Evolutionary conservation across 2,888 invertebrate genomes (phyloP), one percentile per base, ranked within the genome.

Genomic region (Capitulum mitella): DNA sequence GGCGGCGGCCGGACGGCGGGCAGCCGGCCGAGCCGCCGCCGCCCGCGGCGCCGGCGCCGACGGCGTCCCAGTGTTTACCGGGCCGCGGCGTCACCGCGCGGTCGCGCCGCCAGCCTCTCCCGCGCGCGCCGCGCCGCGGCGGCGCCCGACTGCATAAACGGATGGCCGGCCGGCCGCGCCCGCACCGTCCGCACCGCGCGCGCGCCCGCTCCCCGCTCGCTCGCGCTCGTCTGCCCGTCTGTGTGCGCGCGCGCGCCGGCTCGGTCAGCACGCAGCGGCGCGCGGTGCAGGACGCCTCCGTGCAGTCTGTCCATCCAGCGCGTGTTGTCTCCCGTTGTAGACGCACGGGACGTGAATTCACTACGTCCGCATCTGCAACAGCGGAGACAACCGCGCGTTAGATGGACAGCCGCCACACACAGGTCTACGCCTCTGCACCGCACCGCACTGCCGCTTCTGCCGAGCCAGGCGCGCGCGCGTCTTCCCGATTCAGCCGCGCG

Each of bases 361-460:
- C 16, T 75, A 75, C 40, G 75, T 46, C 75, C 75, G 75, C 75
- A 75, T 75, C 75, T 75, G 75, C 75, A 75, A 75, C 75, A 46
- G 75, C 75, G 75, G 46, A 46, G 43, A 75, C 70, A 70, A 37
- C 70, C 16, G 70, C 70, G 37, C 70, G 70, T 70, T 37, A 70
- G 54, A 54, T 54, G 54, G 70, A 37, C 37, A 34, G 70, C n/a
- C 70, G 70, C 37, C 26, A 22, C 19, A 70, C 70, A 70, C 70
- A 70, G 14, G 8, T 61, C 29, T 16, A 0, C 29, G 1, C 0
- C 40, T 22, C 40, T 26, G 26, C 74, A 37, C 37, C 12, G 75
- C 40, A 19, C 26, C 14, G 3, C 70, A 37, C 37, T 70, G 37
- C 37, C 2, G 75, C 46, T 8, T 29, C 75, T n/a, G 46, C 74